A percentile compares a stretch with the other conserved stretches of the same genome.
Conservation (phyloP, 1,140 invertebrate genomes). For the Tetramorium alpestre region DNA sequence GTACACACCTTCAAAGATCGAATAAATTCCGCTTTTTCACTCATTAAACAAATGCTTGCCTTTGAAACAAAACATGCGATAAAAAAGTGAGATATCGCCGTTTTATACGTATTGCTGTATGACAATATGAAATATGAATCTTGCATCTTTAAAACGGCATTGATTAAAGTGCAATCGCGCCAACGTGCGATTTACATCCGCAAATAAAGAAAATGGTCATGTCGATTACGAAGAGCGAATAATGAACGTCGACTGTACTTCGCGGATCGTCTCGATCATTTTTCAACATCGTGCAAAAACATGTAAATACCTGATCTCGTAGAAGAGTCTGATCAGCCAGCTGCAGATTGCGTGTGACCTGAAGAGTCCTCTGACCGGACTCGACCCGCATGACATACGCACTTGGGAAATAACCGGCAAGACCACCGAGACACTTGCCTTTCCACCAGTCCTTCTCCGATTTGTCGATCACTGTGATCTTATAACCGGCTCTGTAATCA, state of each 20-base stretch:
- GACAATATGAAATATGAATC: too few relatives aligned
- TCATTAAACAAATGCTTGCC: too few relatives aligned
- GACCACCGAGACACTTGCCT: slow-evolving; percentile 94
- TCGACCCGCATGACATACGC: slow-evolving; percentile 97
- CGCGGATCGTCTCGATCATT: background rate
- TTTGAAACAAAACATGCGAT: too few relatives aligned
- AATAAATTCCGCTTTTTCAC: too few relatives aligned
- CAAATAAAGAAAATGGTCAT: too few relatives aligned
- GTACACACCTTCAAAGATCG: too few relatives aligned
- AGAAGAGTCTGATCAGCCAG: slow-evolving; percentile 89
- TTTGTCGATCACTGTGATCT: slow-evolving; percentile 97
- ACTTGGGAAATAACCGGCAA: slow-evolving; percentile 97
- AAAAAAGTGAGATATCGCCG: too few relatives aligned
- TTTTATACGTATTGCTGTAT: too few relatives aligned
- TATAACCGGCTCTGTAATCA: slow-evolving; percentile 93
- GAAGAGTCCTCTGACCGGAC: slow-evolving; percentile 94
- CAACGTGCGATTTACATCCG: too few relatives aligned
- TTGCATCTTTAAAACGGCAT: too few relatives aligned
- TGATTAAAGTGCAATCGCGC: too few relatives aligned
- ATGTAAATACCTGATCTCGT: slow-evolving; percentile 88
- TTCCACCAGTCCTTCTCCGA: slow-evolving; percentile 99
- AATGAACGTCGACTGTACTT: background rate
- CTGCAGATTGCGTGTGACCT: slow-evolving; percentile 91
- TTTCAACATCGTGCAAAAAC: background rate
- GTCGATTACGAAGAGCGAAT: background rate